Evolutionary conservation across 2,888 invertebrate species (phyloP), one percentile per base, ranked within the genome.

Genomic region (Aspidapion aeneum): DNA sequence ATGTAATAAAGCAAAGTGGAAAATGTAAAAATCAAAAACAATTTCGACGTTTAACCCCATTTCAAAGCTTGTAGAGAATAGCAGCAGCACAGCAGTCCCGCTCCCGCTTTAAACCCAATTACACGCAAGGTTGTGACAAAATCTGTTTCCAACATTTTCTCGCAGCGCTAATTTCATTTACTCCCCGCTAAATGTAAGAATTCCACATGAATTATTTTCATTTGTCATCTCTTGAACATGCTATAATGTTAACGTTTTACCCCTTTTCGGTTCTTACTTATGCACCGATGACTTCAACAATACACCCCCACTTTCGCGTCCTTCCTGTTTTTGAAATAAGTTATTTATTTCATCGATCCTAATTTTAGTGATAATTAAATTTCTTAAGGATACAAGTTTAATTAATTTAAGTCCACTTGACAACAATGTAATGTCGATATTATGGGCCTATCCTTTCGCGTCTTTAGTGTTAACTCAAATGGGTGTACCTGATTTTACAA

Each of bases 181-280:
- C 66, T n/a, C 48, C 62, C 64, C 72, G 76, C 75, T 73, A 73
- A 77, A 78, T 79, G 78, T 79, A 79, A 79, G 79, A 79, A 79
- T 79, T 78, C 77, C 79, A 76, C 78, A 75, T 77, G 79, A 78
- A 78, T 78, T 78, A 77, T 75, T 76, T 76, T 73, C 76, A 73
- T 77, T 77, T 78, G 77, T 78, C 77, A 77, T 75, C 70, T 71
- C 71, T 74, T 74, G 75, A 76, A 77, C 74, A 75, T 77, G 77
- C 76, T 75, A 77, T 76, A 77, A 76, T 76, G 74, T 75, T 75
- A 74, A 77, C 75, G 76, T 77, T 78, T 76, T 77, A 75, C 76
- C 77, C 77, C 78, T 75, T 78, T 78, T 78, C 77, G 76, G 73
- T 75, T 77, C 77, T 79, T 78, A 78, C 76, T 77, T 74, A 78